phyloP scores from a whole-genome alignment of 2,113 vertebrate species.

The Rhagologus leucostigma region DNA sequence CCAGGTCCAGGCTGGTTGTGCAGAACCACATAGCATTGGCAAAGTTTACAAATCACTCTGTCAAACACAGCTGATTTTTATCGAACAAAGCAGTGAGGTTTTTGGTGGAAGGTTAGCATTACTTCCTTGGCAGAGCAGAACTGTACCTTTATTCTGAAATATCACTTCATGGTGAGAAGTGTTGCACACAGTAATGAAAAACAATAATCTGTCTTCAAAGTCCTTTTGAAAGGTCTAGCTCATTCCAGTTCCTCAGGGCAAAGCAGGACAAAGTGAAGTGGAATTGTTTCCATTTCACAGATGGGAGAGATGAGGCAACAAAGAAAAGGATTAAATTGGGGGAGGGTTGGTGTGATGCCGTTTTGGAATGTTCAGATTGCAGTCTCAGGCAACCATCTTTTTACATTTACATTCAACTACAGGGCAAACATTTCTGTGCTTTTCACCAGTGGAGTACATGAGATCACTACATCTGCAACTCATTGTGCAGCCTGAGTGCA shows the following conservation, averaged over 20 bases:
- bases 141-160: slow-evolving; percentile 39
- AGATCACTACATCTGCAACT: slow-evolving; percentile 54
- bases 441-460: background rate
- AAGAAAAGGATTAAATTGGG: background rate
- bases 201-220: slow-evolving; percentile 45
- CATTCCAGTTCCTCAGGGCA: slow-evolving; percentile 30
- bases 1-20: background rate
- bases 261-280: slow-evolving; percentile 30
- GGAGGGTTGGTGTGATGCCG: background rate
- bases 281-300: slow-evolving; percentile 52
- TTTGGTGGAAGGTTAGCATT: slow-evolving; percentile 1
- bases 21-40: background rate
- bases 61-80: slow-evolving; percentile 32
- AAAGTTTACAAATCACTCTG: background rate
- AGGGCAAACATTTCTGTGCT: background rate
- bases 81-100: background rate
- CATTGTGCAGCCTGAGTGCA: background rate
- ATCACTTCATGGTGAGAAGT: slow-evolving; percentile 3
- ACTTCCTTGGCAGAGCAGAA: background rate
- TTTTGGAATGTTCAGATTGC: background rate
- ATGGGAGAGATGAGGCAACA: slow-evolving; percentile 44
- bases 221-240: slow-evolving; percentile 38
- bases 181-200: slow-evolving; percentile 19
- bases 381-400: background rate
- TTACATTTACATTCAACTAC: background rate